Conservation (phyloP, 2,888 invertebrate genomes). For the Coelopa pilipes region DNA sequence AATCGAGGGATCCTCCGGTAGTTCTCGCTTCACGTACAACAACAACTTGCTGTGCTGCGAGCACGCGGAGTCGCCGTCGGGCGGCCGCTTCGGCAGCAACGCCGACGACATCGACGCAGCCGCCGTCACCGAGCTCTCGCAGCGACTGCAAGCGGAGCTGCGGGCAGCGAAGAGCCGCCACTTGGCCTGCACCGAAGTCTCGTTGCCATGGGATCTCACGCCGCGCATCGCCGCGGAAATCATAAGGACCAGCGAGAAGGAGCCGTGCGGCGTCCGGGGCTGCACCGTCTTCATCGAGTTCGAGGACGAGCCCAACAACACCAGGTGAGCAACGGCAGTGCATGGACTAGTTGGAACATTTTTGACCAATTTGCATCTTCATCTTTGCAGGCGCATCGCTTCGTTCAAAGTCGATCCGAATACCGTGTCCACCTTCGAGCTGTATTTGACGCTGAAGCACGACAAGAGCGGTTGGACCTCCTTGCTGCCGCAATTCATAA, state of each 20-base stretch:
- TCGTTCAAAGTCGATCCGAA: conserved; percentile 87
- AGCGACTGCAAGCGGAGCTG: conserved; percentile 81
- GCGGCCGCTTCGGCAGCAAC: background rate
- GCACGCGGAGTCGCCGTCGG: conserved; percentile 37
- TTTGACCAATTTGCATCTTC: conserved; percentile 16
- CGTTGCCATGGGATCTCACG: conserved; percentile 84
- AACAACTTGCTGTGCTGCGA: conserved; percentile 49
- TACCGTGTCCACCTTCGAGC: conserved; percentile 90
- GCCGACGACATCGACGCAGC: conserved; percentile 56
- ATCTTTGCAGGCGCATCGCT: conserved; percentile 73
- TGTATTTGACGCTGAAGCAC: conserved; percentile 87
- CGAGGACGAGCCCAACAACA: conserved; percentile 74
- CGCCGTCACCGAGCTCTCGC: conserved; percentile 73
- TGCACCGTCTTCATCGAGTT: conserved; percentile 87
- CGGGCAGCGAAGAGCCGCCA: conserved; percentile 83
- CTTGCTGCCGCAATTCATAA: conserved; percentile 87
- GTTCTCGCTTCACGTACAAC: conserved; percentile 43
- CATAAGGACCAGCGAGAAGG: conserved; percentile 84
- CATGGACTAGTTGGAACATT: background rate
- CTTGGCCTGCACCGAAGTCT: conserved; percentile 84
- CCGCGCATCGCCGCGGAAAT: conserved; percentile 83
- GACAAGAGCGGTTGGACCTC: conserved; percentile 89
- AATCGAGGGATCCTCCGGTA: conserved; percentile 31
- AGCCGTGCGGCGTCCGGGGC: conserved; percentile 89
- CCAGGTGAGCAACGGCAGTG: conserved; percentile 65